Base-by-base conservation (phyloP, 2,888 invertebrate genomes). In the Ellobium chinense region DNA sequence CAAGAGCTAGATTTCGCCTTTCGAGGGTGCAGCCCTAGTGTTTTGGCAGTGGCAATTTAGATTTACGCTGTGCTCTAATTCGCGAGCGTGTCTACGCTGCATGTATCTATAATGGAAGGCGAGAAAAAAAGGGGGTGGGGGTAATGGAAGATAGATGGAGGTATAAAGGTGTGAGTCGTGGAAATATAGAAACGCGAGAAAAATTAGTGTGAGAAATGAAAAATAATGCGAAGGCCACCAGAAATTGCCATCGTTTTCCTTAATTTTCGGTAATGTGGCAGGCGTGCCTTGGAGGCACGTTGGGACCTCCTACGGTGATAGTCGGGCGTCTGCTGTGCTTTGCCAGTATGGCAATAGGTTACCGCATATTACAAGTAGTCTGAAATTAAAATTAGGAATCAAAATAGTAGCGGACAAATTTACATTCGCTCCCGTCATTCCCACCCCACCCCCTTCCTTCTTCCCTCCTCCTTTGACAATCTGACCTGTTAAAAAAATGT, bases 221-320 rank as follows among this genome's bases (percentile, higher is more conserved):
- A 72, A 60, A 72, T 72, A 72, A 60, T 60, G 58, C 14, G 72
- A 72, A 46, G 9, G 36, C 69, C 69, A 21, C 27, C 24, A 1
- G 36, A 72, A 72, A 72, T 72, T 72, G 21, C 58, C 72, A 72
- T 58, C 72, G 60, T 72, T 60, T 58, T 72, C 58, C 36, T 3
- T 36, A 58, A 72, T 31, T 34, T 36, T 72, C 60, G 60, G 60
- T 60, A 72, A 60, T 60, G 34, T 72, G 58, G 72, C 72, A 72
- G 72, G 24, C 31, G 56, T 5, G 34, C 34, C 9, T 9, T 58
- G 34, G 70, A 24, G 31, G 14, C 56, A 34, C 56, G 56, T 54
- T 9, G 34, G 18, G 70, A 37, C 72, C 46, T 72, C 60, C 72
- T 37, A 31, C 37, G 9, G 34, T 21, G 34, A 34, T 4, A 34